Conservation (phyloP, 2,797 vertebrate genomes). For the Melanotaenia parkinsoni region DNA sequence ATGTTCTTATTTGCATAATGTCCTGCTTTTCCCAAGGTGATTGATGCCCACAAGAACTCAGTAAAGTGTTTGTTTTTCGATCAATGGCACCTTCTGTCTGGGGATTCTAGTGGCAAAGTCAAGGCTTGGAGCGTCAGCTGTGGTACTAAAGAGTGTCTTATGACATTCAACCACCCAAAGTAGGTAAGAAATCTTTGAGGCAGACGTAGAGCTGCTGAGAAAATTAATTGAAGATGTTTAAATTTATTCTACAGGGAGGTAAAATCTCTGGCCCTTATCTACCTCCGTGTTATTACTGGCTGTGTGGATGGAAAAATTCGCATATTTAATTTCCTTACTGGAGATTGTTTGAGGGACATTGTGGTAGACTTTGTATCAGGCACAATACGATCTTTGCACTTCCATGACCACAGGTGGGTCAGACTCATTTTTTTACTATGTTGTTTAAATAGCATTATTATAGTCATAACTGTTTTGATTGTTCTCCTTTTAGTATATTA, state of each 20-base stretch:
- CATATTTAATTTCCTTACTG: slow-evolving; percentile 88
- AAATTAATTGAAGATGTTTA: neutral
- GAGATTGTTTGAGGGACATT: slow-evolving; percentile 86
- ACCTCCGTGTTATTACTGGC: slow-evolving; percentile 89
- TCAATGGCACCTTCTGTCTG: slow-evolving; percentile 88
- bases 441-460: neutral
- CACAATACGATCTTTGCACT: slow-evolving; percentile 81
- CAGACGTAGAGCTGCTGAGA: neutral
- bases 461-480: neutral
- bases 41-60: slow-evolving; percentile 82
- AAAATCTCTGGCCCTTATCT: slow-evolving; percentile 82
- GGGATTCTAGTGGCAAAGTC: slow-evolving; percentile 82
- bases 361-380: slow-evolving; percentile 74
- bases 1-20: neutral
- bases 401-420: slow-evolving; percentile 82
- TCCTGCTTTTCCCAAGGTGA: slow-evolving; percentile 67
- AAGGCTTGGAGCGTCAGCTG: slow-evolving; percentile 89
- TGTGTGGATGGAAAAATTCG: slow-evolving; percentile 91
- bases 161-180: slow-evolving; percentile 88
- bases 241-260: slow-evolving; percentile 85
- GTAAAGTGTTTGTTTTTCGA: slow-evolving; percentile 88
- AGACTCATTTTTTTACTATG: neutral
- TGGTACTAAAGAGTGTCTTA: slow-evolving; percentile 79
- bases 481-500: slow-evolving; percentile 79
- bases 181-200: slow-evolving; percentile 61